Evolutionary conservation across 2,888 invertebrate species (phyloP), one percentile per base, ranked within the genome.

Genomic region (Myopa testacea): DNA sequence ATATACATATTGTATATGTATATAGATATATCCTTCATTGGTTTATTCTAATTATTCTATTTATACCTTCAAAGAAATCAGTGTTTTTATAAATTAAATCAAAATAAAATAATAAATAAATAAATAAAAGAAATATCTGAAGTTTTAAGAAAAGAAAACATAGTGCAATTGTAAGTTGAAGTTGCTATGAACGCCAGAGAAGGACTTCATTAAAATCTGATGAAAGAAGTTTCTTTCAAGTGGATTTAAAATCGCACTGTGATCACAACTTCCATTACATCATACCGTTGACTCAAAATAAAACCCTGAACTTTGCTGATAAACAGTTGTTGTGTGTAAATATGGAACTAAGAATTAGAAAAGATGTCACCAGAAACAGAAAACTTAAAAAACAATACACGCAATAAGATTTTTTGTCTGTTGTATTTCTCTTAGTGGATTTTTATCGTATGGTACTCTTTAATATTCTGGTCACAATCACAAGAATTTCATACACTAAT

Each of bases 111-210:
- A 16, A 69, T 40, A 19, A 40, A n/a, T 68, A 45, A 34, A 34
- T n/a, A 8, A 55, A 55, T 55, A 55, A 16, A 55, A 55, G 10
- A 50, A 8, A 55, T 12, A 1, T n/a, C 1, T 12, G 45, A 60
- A 60, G n/a, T 76, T 71, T 58, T 40, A 69, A 76, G 69, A 75
- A 79, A 78, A 40, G 19, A 12, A 55, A 16, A 8, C 10, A 55
- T 14, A 55, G 79, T 80, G 80, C 78, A 78, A 80, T 78, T 80
- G 79, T 75, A 78, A 78, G 65, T 77, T 65, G 60, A 78, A 71
- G 70, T 74, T 77, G 38, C 16, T 55, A 79, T 75, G 37, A 78
- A 76, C 62, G 1, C 5, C 3, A n/a, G 14, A n/a, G 16, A 55
- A 16, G 55, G 16, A 55, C 16, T 55, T 55, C 10, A n/a, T 4